These are phyloP conservation scores for Heterocephalus glaber DNA, from an alignment of 2,113 vertebrate species.

Conservation along the genomic window DNA sequence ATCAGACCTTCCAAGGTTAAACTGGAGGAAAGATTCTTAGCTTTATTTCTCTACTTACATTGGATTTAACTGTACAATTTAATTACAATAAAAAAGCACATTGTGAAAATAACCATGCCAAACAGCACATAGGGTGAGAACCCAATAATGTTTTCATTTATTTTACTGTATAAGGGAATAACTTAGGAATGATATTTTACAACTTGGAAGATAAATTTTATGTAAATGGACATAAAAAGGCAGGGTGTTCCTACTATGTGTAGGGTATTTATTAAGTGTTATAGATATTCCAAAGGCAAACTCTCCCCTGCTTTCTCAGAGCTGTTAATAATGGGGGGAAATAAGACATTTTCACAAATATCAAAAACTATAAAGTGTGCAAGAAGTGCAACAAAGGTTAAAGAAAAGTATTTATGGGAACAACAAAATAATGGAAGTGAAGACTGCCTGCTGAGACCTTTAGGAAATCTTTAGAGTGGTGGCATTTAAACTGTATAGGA, in stretches of 20 bases:
- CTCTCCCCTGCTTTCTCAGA: not conserved
- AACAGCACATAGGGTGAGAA: conserved; percentile 14
- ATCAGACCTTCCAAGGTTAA: conserved; percentile 46
- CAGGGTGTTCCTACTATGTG: not conserved
- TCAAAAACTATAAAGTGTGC: conserved; percentile 58
- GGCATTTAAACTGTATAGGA: conserved; percentile 55
- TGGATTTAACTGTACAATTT: conserved; percentile 58
- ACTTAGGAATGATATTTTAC: conserved; percentile 55
- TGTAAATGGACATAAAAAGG: conserved; percentile 9
- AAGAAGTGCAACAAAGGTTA: conserved; percentile 54
- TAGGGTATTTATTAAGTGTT: not conserved
- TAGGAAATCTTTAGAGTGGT: conserved; percentile 43
- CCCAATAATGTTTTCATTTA: conserved; percentile 1
- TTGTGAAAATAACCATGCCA: conserved; percentile 25
- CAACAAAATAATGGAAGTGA: conserved; percentile 60
- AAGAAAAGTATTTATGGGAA: conserved; percentile 60
- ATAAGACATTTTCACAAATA: conserved; percentile 68
- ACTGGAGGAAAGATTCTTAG: conserved; percentile 52
- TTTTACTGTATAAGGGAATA: not conserved
- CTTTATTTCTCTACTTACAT: conserved; percentile 42
- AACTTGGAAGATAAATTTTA: not conserved
- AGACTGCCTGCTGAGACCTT: conserved; percentile 51
- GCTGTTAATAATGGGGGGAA: not conserved
- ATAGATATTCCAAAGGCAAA: not conserved
- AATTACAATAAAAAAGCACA: conserved; percentile 64